These are phyloP conservation scores for Proales similis DNA, from an alignment of 1,140 invertebrate genomes.

Conservation along the genomic window DNA sequence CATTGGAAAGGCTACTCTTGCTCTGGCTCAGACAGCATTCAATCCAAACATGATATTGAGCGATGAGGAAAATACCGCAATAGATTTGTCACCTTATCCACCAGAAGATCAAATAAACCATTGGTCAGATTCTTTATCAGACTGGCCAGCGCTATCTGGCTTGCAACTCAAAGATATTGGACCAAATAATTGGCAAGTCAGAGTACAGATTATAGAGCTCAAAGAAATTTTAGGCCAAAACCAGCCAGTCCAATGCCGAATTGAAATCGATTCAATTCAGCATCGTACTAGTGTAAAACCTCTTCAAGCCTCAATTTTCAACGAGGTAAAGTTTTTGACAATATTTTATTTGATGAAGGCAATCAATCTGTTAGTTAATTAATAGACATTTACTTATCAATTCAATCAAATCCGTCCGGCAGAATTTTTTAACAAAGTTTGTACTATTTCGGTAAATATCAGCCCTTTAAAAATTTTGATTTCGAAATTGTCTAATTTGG, in stretches of 20 bases:
- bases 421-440: not conserved
- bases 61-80: slow-evolving; percentile 11
- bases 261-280: not conserved
- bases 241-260: slow-evolving; percentile 11
- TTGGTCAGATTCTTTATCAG: not conserved
- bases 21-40: slow-evolving; percentile 16
- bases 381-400: not conserved
- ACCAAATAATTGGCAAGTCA: slow-evolving; percentile 20
- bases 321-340: not conserved
- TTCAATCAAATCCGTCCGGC: not conserved
- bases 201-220: slow-evolving; percentile 26
- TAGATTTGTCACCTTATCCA: not conserved
- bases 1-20: slow-evolving; percentile 25
- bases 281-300: slow-evolving; percentile 2
- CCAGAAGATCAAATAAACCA: not conserved
- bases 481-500: slow-evolving; percentile 6
- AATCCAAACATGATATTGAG: slow-evolving; percentile 29
- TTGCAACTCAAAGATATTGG: not conserved
- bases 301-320: slow-evolving; percentile 5
- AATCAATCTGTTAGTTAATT: not conserved
- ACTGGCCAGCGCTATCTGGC: not conserved
- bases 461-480: slow-evolving; percentile 14
- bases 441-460: slow-evolving; percentile 13
- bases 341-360: not conserved
- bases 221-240: slow-evolving; percentile 16